Base-by-base conservation (phyloP, 2,888 invertebrate species). In the Meteorus cinctellus region DNA sequence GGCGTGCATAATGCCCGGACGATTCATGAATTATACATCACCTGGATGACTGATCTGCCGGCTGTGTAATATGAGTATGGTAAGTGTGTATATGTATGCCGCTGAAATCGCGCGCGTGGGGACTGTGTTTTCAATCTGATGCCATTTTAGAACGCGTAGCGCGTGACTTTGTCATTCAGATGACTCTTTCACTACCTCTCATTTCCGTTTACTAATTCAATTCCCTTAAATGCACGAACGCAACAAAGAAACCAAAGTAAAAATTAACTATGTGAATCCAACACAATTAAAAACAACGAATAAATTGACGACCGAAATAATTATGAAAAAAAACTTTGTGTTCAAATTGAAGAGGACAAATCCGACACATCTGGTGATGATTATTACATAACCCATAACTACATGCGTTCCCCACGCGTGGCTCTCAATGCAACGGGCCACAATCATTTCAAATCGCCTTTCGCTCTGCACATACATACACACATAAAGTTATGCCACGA, bases 21-120 rank as follows among this genome's bases (percentile, higher is more conserved):
- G 81, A 77, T 82, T 80, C 83, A 84, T 85, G 84, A 84, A 85
- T 84, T 84, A 85, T 84, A 81, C 81, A 84, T 81, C 73, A 60
- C 68, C 74, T 70, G 79, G 79, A 82, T 83, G 84, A 84, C 83
- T 82, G 82, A 83, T 83, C 83, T 80, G 65, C 69, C 76, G 68
- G 72, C 72, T 73, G 72, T 48, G 48, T n/a, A n/a, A 6, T n/a
- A 55, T 55, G 24, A 5, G 55, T 55, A 55, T 55, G n/a, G 5
- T 19, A 4, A 19, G 10, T 55, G n/a, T 48, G n/a, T 48, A 24
- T 19, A 19, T 19, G 24, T 55, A 19, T 55, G 55, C 6, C 19
- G 72, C 67, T 66, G 72, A 69, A 66, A 60, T 62, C 24, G 51
- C 45, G 59, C 19, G 19, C 4, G 12, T 6, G n/a, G 19, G 19